Base-by-base conservation (phyloP, 2,113 vertebrate species). In the Suncus etruscus region DNA sequence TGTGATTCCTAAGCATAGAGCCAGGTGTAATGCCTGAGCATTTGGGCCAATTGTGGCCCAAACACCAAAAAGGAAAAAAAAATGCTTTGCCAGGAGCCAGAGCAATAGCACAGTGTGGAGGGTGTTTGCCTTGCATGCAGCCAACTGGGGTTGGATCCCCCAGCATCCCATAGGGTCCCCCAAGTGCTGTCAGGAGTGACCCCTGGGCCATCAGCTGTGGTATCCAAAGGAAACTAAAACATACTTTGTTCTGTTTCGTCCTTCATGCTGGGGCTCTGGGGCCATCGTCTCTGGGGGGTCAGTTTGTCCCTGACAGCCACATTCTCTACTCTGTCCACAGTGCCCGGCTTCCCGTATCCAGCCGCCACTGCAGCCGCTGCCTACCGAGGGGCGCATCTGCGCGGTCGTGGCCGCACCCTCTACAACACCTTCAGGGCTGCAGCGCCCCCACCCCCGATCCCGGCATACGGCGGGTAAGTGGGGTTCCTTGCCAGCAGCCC, bases 361-460 rank as follows among this genome's bases (percentile, higher is more conserved):
- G 98, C 99, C 45, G 98, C 99, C 22, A 99, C 98, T 6, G 98
- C 99, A 0, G 98, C 98, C 12, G 99, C 99, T 24, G 98, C 99
- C 0, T 99, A 99, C 98, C 98, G 99, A 98, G 99, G 99, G 92
- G 98, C 99, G 18, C 99, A 99, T 84, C 98, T 99, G 97, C 97
- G 99, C 96, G 99, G 99, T 94, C 98, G 99, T 93, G 99, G 99
- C 70, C 98, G 99, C 95, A 98, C 99, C 0, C 98, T 99, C 87
- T 99, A 99, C 98, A 99, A 99, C 97, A 98, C 99, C 10, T 99
- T 99, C 94, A 98, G 99, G 72, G 98, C 99, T 3, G 99, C 99
- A 0, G 98, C 99, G 0, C 99, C 99, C 24, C 98, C 99, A 1
- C 98, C 99, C 83, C 98, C 99, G 1, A 99, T 99, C 95, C 99